These are phyloP conservation scores for Saimiri boliviensis DNA, from an alignment of 2,113 vertebrate genomes.

Conservation along the genomic window DNA sequence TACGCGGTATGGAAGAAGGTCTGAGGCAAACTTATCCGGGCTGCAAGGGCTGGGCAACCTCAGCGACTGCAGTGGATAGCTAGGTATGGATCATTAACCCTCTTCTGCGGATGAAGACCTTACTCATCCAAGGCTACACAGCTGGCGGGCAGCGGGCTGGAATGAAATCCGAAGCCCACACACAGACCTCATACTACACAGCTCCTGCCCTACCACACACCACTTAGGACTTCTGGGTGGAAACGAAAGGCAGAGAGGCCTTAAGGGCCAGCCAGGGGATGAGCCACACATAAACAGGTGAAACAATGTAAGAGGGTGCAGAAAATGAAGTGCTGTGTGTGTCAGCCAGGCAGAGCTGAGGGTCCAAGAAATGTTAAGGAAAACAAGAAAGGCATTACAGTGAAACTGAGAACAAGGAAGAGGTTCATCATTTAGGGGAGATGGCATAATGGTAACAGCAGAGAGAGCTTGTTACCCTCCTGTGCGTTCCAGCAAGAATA, in stretches of 20 bases:
- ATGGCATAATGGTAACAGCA: fast-evolving
- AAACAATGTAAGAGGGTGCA: not conserved
- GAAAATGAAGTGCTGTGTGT: not conserved
- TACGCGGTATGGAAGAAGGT: not conserved
- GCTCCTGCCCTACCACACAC: not conserved
- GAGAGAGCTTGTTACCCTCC: too few species aligned
- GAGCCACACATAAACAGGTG: fast-evolving
- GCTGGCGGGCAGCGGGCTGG: not conserved
- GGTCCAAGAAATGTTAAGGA: not conserved
- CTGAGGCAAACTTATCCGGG: not conserved
- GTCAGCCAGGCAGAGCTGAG: not conserved
- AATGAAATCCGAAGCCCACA: not conserved
- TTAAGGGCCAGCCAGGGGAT: not conserved
- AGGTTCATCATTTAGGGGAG: not conserved
- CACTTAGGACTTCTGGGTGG: not conserved
- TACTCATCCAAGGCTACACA: not conserved
- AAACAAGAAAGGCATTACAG: not conserved
- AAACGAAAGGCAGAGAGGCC: not conserved
- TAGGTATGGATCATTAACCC: not conserved
- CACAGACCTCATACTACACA: not conserved
- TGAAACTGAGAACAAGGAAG: not conserved
- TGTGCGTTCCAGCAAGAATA: not conserved
- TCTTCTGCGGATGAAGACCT: not conserved
- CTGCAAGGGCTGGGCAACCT: not conserved
- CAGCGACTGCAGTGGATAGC: not conserved